Evolutionary conservation across 1,140 invertebrate species (phyloP).

Genomic region (Cyclina sinensis): DNA sequence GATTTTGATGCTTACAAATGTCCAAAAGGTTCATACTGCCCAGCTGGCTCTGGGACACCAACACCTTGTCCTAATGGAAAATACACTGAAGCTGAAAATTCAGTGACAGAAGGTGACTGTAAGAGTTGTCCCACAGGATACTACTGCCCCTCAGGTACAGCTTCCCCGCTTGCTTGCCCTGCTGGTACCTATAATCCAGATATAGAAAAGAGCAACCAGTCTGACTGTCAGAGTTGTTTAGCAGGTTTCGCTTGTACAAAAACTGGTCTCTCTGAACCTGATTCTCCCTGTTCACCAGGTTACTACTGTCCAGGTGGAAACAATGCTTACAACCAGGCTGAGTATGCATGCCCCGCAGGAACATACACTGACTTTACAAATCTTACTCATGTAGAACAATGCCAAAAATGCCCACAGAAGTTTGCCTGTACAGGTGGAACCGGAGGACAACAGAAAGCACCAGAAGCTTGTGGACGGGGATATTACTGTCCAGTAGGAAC

Average conservation of each 20-base stretch:
- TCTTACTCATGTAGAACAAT: conserved; percentile 81
- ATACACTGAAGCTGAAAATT: conserved; percentile 84
- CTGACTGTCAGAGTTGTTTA: conserved; percentile 78
- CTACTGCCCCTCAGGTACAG: conserved; percentile 80
- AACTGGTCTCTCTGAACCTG: conserved; percentile 79
- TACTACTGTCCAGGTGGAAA: conserved; percentile 85
- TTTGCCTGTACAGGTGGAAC: conserved; percentile 80
- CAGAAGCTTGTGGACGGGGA: conserved; percentile 80
- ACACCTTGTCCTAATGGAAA: conserved; percentile 80
- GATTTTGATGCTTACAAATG: conserved; percentile 79
- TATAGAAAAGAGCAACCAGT: conserved; percentile 57
- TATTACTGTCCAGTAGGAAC: conserved; percentile 83
- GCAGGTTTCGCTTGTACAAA: conserved; percentile 82
- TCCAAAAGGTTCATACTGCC: conserved; percentile 81
- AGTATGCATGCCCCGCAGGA: conserved; percentile 84
- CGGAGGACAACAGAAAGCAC: conserved; percentile 83
- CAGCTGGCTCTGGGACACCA: conserved; percentile 65
- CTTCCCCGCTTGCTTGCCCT: conserved; percentile 79
- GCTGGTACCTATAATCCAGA: conserved; percentile 81
- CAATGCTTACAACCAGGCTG: conserved; percentile 77
- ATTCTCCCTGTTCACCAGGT: conserved; percentile 82
- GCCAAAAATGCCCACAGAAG: conserved; percentile 78
- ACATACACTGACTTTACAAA: conserved; percentile 83
- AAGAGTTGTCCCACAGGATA: conserved; percentile 81
- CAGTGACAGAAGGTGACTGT: conserved; percentile 77